Percentiles rank a stretch among this genome's conserved stretches.
Conservation (phyloP, 2,888 invertebrate species). For the Dicyrtomina minuta region DNA sequence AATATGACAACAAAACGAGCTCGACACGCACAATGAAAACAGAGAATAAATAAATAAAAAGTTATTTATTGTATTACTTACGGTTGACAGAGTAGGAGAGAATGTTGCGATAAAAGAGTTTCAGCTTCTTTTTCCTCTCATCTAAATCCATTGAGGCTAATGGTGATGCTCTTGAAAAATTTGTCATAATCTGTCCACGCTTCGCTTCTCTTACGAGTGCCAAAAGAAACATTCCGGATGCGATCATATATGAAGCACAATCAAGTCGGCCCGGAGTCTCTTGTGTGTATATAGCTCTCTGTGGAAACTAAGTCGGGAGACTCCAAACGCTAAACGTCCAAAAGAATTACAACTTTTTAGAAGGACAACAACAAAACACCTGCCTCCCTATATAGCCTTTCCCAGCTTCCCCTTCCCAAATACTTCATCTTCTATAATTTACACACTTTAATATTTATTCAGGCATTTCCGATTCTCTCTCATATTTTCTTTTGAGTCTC, state of each 20-base stretch:
- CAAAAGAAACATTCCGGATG: conserved; percentile 32
- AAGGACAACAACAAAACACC: background rate
- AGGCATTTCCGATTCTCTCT: too few relatives aligned
- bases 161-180: conserved; percentile 31
- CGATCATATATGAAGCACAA: conserved; percentile 18
- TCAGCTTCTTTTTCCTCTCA: conserved; percentile 12
- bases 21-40: conserved; percentile 15
- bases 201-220: conserved; percentile 33
- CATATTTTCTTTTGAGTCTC: too few relatives aligned
- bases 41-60: conserved; percentile 29
- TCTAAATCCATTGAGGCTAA: conserved; percentile 12
- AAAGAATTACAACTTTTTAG: background rate
- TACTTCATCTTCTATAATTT: too few relatives aligned
- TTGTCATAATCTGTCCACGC: conserved; percentile 34
- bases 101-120: conserved; percentile 27
- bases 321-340: background rate
- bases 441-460: too few relatives aligned
- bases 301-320: too few relatives aligned
- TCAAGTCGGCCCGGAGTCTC: conserved; percentile 21
- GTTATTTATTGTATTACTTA: conserved; percentile 34
- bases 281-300: too few relatives aligned
- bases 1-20: conserved; percentile 24
- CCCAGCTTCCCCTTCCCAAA: background rate
- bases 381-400: conserved; percentile 14
- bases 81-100: conserved; percentile 32